Evolutionary conservation across 2,888 invertebrate genomes (phyloP), one percentile per base, ranked within the genome.

Genomic region (Onthophagus sagittarius): DNA sequence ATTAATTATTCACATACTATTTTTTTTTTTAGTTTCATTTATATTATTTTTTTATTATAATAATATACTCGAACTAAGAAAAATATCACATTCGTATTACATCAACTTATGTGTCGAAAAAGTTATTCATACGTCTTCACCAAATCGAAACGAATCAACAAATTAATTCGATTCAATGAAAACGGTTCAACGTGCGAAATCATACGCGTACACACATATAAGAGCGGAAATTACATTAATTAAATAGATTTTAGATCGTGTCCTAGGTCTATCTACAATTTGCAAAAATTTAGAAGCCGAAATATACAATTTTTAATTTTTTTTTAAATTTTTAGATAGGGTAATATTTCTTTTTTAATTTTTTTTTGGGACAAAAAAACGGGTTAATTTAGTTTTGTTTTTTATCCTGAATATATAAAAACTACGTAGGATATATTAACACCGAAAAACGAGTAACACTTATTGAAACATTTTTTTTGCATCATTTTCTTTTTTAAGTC

Each of bases 401-500:
- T 69, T 69, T 14, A 73, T 71, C 39, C 31, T 62, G n/a, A 62
- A 33, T 32, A 62, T 70, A 53, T 62, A 71, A 70, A 39, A 15
- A 23, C 71, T 71, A 63, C 31, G 33, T 73, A 75, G 63, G 71
- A 69, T 72, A 71, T 73, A 75, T 72, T 71, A 75, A 78, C 76
- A 78, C 74, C 72, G 76, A 78, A 75, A 74, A 77, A 77, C 74
- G 75, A 74, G 73, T 70, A 77, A 76, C 77, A 77, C 73, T 73
- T 72, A 53, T 72, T 53, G 39, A 70, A 73, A 73, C 62, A 78
- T 53, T 53, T 53, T 53, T 11, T 53, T 53, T 53, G 7, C 39
- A 53, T 7, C 7, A 9, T 53, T 53, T 53, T 53, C 7, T 53
- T 53, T 53, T 77, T 80, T 79, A 84, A 84, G 84, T 84, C 84